These are phyloP conservation scores for Phymatocera aterrima DNA, from an alignment of 2,888 invertebrate genomes.

Conservation along the genomic window DNA sequence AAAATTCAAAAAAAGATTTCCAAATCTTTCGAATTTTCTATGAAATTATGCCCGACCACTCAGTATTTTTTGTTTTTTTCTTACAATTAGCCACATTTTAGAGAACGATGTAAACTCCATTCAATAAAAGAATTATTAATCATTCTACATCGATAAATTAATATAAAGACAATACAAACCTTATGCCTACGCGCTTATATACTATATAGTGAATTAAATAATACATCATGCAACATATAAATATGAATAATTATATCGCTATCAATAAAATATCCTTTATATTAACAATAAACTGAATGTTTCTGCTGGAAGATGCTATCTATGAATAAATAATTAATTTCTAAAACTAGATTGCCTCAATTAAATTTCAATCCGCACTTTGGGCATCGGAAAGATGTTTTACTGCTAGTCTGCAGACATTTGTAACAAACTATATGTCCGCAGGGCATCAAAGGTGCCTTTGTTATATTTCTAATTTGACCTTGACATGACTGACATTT, in stretches of 20 bases:
- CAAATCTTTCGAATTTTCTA: background rate
- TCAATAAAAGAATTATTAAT: background rate
- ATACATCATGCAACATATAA: background rate
- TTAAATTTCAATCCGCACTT: constrained; percentile 49
- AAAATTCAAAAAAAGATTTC: constrained; percentile 13
- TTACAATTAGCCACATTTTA: background rate
- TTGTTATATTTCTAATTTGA: constrained; percentile 41
- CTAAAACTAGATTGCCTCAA: constrained; percentile 47
- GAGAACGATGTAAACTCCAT: background rate
- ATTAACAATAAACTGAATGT: background rate
- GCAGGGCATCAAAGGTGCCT: constrained; percentile 49
- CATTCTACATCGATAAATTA: background rate
- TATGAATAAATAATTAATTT: background rate
- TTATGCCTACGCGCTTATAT: background rate
- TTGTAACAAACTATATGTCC: constrained; percentile 51
- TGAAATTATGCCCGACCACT: background rate
- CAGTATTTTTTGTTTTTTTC: background rate
- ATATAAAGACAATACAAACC: background rate
- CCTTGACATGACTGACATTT: constrained; percentile 47
- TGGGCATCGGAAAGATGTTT: constrained; percentile 43
- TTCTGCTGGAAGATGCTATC: background rate
- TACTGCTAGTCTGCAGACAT: constrained; percentile 49
- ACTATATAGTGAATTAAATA: background rate
- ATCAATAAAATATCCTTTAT: background rate
- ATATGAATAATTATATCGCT: background rate